Base-by-base conservation (phyloP, 2,113 vertebrate species). In the Ciconia maguari region DNA sequence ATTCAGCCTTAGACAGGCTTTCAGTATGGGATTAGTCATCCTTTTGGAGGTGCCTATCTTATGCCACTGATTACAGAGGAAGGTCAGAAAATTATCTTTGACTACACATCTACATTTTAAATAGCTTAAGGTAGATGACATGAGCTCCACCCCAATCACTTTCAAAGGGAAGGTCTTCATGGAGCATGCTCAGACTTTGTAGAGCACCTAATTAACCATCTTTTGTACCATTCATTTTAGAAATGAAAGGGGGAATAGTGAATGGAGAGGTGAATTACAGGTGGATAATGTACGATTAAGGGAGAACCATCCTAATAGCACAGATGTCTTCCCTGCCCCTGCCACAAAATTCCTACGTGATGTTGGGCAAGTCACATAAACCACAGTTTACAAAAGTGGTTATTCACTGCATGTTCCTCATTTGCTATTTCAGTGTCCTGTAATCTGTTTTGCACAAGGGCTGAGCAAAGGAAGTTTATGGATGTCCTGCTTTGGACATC, bases 11-110 rank as follows among this genome's bases (percentile, higher is more conserved):
- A 93, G 85, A 94, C 86, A 85, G 41, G 62, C 54, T 93, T 89
- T 94, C 89, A 92, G 72, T 60, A 51, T 51, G 60, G 83, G 51
- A 91, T 95, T 96, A 96, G 61, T 96, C 96, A 95, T 30, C 14
- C 26, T 76, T 96, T 80, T 94, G 87, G 92, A 95, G 82, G 92
- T 95, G 75, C 84, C 93, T 96, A 83, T 94, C 96, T 96, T 88
- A 83, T 86, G 78, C 54, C 62, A 91, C 87, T 94, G 96, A 97
- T 97, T 96, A 97, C 78, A 97, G 96, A 97, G 96, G 62, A 91
- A 94, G 79, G 75, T 69, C 85, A 83, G 90, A 93, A 95, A 96
- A 96, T 90, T 94, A 79, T 93, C 93, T 93, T 89, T 90, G 83
- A 87, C 87, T 94, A 20, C 66, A 51, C 70, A 93, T 90, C 75